A percentile compares a stretch with the other conserved stretches of the same genome.
These are phyloP conservation scores for Rousettus leschenaultii DNA, from an alignment of 2,113 vertebrate genomes.

Conservation along the genomic window DNA sequence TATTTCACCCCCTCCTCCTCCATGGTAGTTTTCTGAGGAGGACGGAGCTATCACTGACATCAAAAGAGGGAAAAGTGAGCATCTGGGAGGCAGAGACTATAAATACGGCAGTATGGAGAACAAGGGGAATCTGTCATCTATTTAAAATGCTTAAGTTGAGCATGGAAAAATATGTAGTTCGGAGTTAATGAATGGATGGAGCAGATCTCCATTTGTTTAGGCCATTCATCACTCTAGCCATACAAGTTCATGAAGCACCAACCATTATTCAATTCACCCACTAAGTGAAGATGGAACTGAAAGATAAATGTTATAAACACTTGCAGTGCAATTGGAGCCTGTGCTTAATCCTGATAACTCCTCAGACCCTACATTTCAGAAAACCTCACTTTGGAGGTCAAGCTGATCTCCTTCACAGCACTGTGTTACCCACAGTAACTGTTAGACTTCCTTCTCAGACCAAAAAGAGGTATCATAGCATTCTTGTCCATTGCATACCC, in stretches of 20 bases:
- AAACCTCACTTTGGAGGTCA: not conserved
- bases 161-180: not conserved
- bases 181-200: not conserved
- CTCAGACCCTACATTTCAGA: not conserved
- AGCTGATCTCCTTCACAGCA: not conserved
- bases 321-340: not conserved
- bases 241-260: not conserved
- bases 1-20: not conserved
- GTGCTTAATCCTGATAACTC: not conserved
- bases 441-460: not conserved
- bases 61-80: not conserved
- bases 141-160: not conserved
- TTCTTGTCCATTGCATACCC: not conserved
- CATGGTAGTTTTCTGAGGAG: not conserved
- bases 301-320: slow-evolving; percentile 13
- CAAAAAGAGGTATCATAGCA: no score
- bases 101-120: not conserved
- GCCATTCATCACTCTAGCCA: not conserved
- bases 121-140: not conserved
- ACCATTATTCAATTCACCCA: not conserved
- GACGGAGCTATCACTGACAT: not conserved
- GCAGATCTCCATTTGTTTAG: not conserved
- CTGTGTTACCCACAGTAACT: not conserved
- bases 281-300: not conserved
- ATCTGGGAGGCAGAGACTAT: not conserved